A percentile compares a stretch with the other conserved stretches of the same genome.
phyloP scores from a whole-genome alignment of 2,888 invertebrate species.

The Stenotaenia linearis region DNA sequence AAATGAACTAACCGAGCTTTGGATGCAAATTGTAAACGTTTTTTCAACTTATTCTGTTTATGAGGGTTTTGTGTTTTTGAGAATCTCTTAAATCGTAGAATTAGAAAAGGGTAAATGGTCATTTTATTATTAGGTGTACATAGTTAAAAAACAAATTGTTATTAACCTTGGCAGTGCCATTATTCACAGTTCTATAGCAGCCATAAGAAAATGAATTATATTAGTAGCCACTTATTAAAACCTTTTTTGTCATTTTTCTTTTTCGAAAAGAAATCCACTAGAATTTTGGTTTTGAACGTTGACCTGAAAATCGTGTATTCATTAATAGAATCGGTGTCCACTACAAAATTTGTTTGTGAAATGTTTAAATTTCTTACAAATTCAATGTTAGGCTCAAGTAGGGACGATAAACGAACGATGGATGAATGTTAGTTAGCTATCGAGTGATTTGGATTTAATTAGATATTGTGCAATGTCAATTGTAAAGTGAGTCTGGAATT shows the following conservation, averaged over 20 bases:
- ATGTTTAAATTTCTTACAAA: neutral
- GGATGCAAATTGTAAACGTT: neutral
- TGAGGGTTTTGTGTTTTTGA: neutral
- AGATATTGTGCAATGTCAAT: neutral
- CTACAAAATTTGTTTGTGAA: neutral
- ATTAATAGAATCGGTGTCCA: neutral
- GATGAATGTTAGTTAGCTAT: neutral
- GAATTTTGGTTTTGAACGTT: too few relatives aligned
- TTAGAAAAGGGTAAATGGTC: neutral
- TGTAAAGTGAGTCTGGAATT: neutral
- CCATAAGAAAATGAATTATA: neutral
- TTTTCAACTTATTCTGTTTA: neutral
- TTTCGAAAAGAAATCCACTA: neutral
- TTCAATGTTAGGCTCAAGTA: neutral
- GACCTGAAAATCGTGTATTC: too few relatives aligned
- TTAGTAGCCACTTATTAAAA: too few relatives aligned
- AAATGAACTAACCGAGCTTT: too few relatives aligned
- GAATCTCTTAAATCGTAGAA: neutral
- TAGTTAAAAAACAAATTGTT: neutral
- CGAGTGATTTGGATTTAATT: neutral
- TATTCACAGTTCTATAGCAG: neutral
- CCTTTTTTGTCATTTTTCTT: neutral
- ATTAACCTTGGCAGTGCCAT: conserved; percentile 9
- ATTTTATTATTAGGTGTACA: neutral
- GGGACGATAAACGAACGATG: neutral